Base-by-base conservation (phyloP, 37 sponge, comb jelly and placozoan species). In the Chondrilla cf. caribensis region DNA sequence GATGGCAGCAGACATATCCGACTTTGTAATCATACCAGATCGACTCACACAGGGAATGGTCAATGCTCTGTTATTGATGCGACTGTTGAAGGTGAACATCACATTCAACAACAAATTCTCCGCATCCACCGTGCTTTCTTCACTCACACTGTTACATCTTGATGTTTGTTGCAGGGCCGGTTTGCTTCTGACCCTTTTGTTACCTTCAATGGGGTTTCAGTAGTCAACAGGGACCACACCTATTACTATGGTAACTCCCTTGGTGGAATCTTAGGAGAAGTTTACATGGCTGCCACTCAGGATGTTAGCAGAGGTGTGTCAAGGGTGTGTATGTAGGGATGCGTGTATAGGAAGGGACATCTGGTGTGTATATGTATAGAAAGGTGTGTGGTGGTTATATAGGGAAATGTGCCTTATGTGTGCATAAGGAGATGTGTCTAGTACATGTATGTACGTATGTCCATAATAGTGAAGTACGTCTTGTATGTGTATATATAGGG, bases 181-280 rank as follows among this genome's bases (percentile, higher is more conserved):
- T 79, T 79, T 79, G 59, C 36, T 2, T 25, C 31, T 26, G 79
- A 79, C 36, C n/a, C 57, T 21, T 0, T 18, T 31, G 31, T 92
- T 5, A 35, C 39, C 5, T 76, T 92, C 26, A 29, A 72, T 36
- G 89, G 86, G 7, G 71, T 18, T 0, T 29, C 71, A 8, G 65
- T 79, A 28, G 72, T 88, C 38, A 79, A 83, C 60, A 28, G 68
- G 17, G 72, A 70, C 11, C 40, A 66, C 33, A 38, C 72, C 0
- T 22, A 80, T 75, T 92, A 88, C 84, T 92, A 92, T 88, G 93
- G 93, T 75, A 86, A 87, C 88, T 92, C 93, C 14, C 84, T 83
- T 39, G 93, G 93, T 60, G 93, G 93, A 0, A 83, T 92, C 38
- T 22, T 92, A 39, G 93, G 93, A 7, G 86, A 80, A 25, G 93